These are phyloP conservation scores for Numida meleagris DNA, from an alignment of 2,113 vertebrate genomes.

Conservation along the genomic window DNA sequence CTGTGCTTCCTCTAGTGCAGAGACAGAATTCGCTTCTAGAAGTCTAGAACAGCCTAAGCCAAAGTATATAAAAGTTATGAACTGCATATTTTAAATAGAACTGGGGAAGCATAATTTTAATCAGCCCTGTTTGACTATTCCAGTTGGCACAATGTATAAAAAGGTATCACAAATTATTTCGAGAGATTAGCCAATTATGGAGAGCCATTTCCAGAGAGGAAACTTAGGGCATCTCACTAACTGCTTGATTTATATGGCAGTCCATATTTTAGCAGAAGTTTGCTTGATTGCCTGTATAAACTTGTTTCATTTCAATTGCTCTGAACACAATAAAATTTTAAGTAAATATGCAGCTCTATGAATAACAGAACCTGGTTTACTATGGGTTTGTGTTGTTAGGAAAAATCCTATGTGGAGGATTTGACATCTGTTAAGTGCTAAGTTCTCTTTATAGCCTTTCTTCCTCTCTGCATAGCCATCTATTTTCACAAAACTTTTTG, in stretches of 20 bases:
- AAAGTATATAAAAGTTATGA: conserved; percentile 3
- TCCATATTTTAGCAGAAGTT: conserved; percentile 42
- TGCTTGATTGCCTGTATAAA: conserved; percentile 2
- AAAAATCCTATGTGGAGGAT: background rate
- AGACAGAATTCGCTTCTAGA: background rate
- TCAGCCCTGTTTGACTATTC: conserved; percentile 32
- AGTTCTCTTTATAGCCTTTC: background rate
- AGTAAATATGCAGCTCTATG: background rate
- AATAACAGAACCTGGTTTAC: conserved; percentile 12
- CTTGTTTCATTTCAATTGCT: background rate
- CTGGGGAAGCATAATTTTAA: background rate
- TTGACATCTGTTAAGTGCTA: background rate
- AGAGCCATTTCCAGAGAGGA: conserved; percentile 49
- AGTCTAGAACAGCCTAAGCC: background rate
- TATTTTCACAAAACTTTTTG: background rate
- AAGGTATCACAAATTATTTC: conserved; percentile 61
- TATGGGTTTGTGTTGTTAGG: background rate
- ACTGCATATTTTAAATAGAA: background rate
- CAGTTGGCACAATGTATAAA: conserved; percentile 33
- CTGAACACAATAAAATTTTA: background rate
- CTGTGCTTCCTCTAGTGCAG: background rate
- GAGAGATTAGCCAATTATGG: conserved; percentile 53
- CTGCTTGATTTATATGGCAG: conserved; percentile 36
- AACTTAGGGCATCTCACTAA: conserved; percentile 43
- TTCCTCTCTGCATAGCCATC: background rate